Conservation (phyloP, 2,113 vertebrate species). For the Cyprinodon tularosa region DNA sequence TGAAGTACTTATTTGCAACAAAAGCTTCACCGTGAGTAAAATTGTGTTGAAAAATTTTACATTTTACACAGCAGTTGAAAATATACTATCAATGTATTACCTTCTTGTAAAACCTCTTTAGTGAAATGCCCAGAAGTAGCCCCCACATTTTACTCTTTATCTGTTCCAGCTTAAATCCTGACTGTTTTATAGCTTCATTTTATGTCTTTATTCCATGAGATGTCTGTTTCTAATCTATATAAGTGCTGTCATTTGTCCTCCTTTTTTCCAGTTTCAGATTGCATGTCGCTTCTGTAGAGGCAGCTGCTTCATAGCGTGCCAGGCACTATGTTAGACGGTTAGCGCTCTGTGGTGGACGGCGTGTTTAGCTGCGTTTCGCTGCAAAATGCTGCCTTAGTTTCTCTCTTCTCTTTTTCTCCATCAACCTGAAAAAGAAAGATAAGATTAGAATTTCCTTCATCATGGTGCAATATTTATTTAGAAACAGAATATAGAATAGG, state of each 20-base stretch:
- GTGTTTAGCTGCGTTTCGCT: conserved; percentile 81
- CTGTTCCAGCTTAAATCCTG: conserved; percentile 31
- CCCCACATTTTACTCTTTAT: conserved; percentile 8
- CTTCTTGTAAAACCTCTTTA: background rate
- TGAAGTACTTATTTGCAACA: background rate
- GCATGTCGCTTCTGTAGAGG: conserved; percentile 21
- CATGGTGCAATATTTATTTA: too few species aligned
- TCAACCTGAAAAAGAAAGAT: conserved; percentile 69
- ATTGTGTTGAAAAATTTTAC: background rate
- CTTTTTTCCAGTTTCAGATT: conserved; percentile 32
- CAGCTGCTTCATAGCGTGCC: background rate
- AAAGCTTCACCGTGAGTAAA: background rate
- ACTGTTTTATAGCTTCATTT: conserved; percentile 62
- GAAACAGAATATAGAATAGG: too few species aligned
- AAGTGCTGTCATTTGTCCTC: conserved; percentile 3
- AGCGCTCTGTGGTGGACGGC: conserved; percentile 33
- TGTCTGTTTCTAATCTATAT: conserved; percentile 6
- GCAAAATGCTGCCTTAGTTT: conserved; percentile 81
- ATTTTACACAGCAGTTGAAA: background rate
- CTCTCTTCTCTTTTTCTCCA: conserved; percentile 88
- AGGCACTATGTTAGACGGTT: conserved; percentile 16
- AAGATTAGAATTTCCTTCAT: background rate
- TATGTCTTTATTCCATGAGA: conserved; percentile 52
- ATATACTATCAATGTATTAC: background rate
- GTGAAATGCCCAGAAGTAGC: background rate